Evolutionary conservation across 1,140 invertebrate genomes (phyloP).

Genomic region (Listronotus bonariensis): DNA sequence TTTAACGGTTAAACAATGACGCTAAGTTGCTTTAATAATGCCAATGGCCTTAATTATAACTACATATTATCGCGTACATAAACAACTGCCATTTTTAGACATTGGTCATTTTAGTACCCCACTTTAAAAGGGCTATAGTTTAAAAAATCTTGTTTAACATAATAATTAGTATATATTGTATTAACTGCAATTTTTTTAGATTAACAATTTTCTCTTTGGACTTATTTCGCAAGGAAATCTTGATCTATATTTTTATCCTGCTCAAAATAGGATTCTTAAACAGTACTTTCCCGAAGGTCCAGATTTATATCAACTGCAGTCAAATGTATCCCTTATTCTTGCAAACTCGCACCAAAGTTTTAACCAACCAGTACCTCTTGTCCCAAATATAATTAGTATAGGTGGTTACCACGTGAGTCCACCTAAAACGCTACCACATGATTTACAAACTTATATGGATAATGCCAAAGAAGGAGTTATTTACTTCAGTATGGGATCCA

Average conservation of each 20-base stretch:
- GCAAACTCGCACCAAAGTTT: conserved; percentile 63
- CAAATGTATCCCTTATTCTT: conserved; percentile 59
- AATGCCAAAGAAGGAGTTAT: conserved; percentile 58
- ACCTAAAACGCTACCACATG: conserved; percentile 31
- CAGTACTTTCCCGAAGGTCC: conserved; percentile 57
- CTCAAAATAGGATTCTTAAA: conserved; percentile 50
- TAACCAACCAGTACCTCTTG: conserved; percentile 59
- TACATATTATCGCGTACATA: no score
- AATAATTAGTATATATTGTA: no score
- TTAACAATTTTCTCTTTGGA: no score
- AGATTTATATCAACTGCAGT: conserved; percentile 58
- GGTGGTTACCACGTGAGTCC: conserved; percentile 58
- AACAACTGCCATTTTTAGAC: no score
- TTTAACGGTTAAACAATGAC: no score
- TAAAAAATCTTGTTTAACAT: no score
- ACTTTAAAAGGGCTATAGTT: no score
- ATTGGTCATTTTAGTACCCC: no score
- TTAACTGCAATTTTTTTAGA: no score
- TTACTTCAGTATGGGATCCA: conserved; percentile 61
- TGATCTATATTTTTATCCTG: conserved; percentile 36
- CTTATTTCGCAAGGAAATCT: no score
- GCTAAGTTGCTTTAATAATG: no score
- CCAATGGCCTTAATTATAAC: no score
- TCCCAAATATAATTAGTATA: conserved; percentile 61
- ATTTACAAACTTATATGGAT: conserved; percentile 55